Conservation (phyloP, 1,140 invertebrate species). For the Nasonia vitripennis region DNA sequence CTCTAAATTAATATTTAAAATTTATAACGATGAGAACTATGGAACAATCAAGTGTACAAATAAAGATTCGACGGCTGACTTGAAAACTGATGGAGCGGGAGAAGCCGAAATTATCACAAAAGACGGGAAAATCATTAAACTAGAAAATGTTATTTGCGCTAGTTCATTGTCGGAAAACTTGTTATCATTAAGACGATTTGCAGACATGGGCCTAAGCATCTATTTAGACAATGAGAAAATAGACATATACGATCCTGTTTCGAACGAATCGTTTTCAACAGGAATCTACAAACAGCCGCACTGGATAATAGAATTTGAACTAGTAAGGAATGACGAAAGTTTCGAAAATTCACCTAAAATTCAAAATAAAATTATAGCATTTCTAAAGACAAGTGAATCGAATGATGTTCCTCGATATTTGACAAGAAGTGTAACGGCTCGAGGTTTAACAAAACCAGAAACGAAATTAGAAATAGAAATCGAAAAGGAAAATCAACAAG, state of each 20-base stretch:
- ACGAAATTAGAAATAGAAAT: too few relatives aligned
- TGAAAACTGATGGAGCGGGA: neutral
- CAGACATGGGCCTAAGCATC: neutral
- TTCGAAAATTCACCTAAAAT: too few relatives aligned
- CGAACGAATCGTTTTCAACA: neutral
- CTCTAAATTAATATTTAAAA: constrained; percentile 22
- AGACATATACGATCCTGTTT: neutral
- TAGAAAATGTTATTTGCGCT: neutral
- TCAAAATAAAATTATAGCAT: neutral
- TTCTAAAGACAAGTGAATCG: neutral
- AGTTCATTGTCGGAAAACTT: constrained; percentile 6
- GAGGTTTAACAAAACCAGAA: neutral
- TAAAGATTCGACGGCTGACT: constrained; percentile 15
- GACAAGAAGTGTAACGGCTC: neutral
- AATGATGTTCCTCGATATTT: too few relatives aligned
- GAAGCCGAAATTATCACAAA: neutral
- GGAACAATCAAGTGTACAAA: constrained; percentile 40
- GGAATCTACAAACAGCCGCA: neutral
- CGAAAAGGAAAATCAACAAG: too few relatives aligned
- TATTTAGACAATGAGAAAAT: neutral
- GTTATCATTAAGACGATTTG: constrained; percentile 13
- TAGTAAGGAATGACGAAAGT: neutral
- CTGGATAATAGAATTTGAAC: constrained; percentile 20
- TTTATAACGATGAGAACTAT: neutral
- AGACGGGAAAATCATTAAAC: neutral